Base-by-base conservation (phyloP, 1,140 invertebrate genomes). In the Phocides pigmalion region DNA sequence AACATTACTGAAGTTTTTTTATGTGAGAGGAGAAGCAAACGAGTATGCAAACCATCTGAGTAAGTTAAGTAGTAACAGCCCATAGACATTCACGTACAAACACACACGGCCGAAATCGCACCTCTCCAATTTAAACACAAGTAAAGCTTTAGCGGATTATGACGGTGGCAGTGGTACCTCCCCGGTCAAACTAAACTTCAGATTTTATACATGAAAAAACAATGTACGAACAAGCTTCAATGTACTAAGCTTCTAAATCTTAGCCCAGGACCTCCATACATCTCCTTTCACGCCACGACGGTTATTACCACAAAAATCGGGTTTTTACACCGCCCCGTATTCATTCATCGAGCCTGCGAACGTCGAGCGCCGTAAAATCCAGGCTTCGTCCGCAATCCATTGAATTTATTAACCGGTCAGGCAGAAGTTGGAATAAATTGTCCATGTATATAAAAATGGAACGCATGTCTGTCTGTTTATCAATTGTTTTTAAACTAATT, bases 351-450 rank as follows among this genome's bases (percentile, higher is more conserved):
- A 16, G 37, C 19, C 50, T 39, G 6, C 51, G 39, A 39, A 28
- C 8, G 12, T 54, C 39, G 19, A 37, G 17, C 35, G 35, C 47
- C 64, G 64, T 66, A 56, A 66, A 66, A 66, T 53, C 49, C 32
- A 22, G 49, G 28, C 50, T 44, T 51, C 44, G 61, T 62, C 50
- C 64, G 58, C 58, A 32, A 66, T 66, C 49, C 50, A 62, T 66
- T 66, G 39, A 47, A 62, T 66, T 66, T 66, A 66, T 66, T 66
- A 66, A 66, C 64, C 25, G 50, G 28, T 35, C 51, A 35, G 42
- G 16, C 42, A 11, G 35, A 39, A 39, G 12, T 14, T 39, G 35
- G 35, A 39, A 39, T 39, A 39, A 39, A 39, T 39, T 14, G n/a
- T 39, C 4, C n/a, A 9, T 14, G 4, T 39, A 39, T 39, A 39